Percentiles rank a stretch among this genome's conserved stretches.
Evolutionary conservation across 2,113 vertebrate species (phyloP).

Genomic region (Paramisgurnus dabryanus): DNA sequence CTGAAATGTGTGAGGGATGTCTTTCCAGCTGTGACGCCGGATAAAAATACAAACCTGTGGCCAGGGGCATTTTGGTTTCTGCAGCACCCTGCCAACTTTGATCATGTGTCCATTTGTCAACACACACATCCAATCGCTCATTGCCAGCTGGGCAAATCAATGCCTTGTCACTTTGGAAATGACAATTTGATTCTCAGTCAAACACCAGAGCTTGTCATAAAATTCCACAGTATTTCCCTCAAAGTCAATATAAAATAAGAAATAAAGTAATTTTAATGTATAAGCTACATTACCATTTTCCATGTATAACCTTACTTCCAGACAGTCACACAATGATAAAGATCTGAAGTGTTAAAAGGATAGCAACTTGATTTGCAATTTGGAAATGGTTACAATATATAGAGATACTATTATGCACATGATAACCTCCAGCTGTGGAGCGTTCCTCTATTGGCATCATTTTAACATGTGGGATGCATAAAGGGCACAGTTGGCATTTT

Average conservation of each 20-base stretch:
- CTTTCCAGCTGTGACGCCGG: conserved; percentile 71
- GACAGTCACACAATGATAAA: conserved; percentile 51
- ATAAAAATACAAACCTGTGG: conserved; percentile 68
- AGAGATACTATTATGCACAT: background rate
- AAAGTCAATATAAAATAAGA: conserved; percentile 64
- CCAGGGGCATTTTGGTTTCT: conserved; percentile 80
- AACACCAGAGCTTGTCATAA: conserved; percentile 61
- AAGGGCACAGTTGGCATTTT: background rate
- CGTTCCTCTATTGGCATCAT: conserved; percentile 12
- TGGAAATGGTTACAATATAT: conserved; percentile 24
- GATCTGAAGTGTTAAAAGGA: conserved; percentile 49
- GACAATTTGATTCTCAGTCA: conserved; percentile 78
- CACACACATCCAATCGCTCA: conserved; percentile 85
- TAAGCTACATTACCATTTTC: background rate
- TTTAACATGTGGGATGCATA: conserved; percentile 1
- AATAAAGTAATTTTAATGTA: conserved; percentile 60
- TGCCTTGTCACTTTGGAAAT: conserved; percentile 79
- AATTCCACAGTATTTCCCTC: conserved; percentile 60
- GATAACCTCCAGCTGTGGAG: conserved; percentile 34
- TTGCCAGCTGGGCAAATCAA: conserved; percentile 77
- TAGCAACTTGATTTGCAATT: conserved; percentile 45
- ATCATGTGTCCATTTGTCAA: conserved; percentile 83
- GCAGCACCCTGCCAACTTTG: conserved; percentile 79
- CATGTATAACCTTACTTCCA: conserved; percentile 22
- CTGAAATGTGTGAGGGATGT: conserved; percentile 38